phyloP scores from a whole-genome alignment of 2,888 invertebrate species.

The Byasa hedistus region DNA sequence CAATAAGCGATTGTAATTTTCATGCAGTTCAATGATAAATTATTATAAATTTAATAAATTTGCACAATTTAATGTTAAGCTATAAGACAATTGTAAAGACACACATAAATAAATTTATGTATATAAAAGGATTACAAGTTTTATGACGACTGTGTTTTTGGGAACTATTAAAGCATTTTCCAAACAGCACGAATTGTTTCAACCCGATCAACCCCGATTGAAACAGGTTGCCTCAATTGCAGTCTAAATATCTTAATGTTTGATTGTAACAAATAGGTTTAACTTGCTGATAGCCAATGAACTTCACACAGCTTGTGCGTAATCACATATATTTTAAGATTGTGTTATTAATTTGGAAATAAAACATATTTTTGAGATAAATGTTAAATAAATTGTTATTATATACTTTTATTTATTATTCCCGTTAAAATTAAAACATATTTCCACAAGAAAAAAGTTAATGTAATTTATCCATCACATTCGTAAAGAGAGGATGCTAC shows the following conservation, averaged over 20 bases:
- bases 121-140: neutral
- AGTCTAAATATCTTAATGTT: neutral
- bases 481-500: too few species aligned
- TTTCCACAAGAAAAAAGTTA: too few species aligned
- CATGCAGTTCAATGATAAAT: too few species aligned
- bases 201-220: neutral
- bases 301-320: constrained; percentile 37
- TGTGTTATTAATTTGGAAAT: constrained; percentile 35
- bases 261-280: neutral
- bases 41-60: neutral
- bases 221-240: neutral
- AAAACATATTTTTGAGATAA: constrained; percentile 61
- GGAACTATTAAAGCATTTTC: neutral
- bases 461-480: too few species aligned
- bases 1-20: neutral
- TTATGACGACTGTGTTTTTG: too few species aligned
- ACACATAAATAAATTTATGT: neutral
- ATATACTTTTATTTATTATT: constrained; percentile 33
- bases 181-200: neutral
- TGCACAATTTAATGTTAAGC: neutral
- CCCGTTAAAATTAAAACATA: neutral
- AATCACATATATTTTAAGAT: constrained; percentile 32
- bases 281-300: constrained; percentile 5
- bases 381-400: constrained; percentile 42
- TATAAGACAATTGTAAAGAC: neutral